Evolutionary conservation across 2,797 vertebrate species (phyloP).

Genomic region (Oceanodroma leucorhoa): DNA sequence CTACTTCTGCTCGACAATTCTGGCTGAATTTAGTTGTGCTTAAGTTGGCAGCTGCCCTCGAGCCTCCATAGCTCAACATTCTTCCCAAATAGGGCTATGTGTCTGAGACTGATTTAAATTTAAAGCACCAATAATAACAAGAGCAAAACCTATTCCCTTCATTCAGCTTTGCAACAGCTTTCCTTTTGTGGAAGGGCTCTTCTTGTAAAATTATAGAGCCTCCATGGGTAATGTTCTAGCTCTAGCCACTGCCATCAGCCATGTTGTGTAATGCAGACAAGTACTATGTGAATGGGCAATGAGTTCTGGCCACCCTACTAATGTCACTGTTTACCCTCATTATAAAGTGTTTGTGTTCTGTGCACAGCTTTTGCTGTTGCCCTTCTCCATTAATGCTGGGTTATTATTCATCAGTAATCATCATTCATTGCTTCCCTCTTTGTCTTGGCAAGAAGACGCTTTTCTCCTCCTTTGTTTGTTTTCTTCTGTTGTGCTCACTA

Average conservation of each 20-base stretch:
- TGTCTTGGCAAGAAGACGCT: neutral
- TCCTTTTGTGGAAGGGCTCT: neutral
- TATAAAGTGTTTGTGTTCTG: conserved; percentile 27
- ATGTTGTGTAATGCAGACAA: neutral
- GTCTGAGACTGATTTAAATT: conserved; percentile 20
- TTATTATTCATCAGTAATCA: conserved; percentile 35
- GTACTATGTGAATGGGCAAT: neutral
- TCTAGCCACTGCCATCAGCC: neutral
- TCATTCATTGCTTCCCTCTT: neutral
- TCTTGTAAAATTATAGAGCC: neutral
- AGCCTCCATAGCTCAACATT: conserved; percentile 1
- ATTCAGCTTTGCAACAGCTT: neutral
- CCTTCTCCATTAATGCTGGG: conserved; percentile 21
- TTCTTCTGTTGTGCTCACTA: neutral
- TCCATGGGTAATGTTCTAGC: neutral
- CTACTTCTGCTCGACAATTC: neutral
- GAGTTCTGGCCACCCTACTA: neutral
- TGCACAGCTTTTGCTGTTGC: conserved; percentile 28
- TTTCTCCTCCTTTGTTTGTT: neutral
- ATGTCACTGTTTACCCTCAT: neutral
- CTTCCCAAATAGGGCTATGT: neutral
- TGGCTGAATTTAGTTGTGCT: conserved; percentile 43
- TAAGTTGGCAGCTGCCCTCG: conserved; percentile 36
- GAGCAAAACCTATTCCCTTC: neutral
- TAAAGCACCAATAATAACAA: neutral